Percentiles rank a stretch among this genome's conserved stretches.
phyloP scores from a whole-genome alignment of 2,797 vertebrate genomes.

The Apogon talboti region DNA sequence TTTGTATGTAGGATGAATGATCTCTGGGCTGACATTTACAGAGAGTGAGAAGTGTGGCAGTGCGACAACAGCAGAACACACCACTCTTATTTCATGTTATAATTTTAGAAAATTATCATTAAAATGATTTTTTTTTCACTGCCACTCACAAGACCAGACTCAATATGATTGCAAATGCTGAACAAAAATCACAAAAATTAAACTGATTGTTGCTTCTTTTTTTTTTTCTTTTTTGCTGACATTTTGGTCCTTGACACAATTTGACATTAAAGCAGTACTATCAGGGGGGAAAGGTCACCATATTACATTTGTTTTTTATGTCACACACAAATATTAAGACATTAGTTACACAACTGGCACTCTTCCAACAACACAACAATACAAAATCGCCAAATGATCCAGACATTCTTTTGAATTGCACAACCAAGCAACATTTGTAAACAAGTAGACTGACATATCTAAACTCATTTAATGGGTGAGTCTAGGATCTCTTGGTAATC shows the following conservation, averaged over 20 bases:
- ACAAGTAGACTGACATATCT: slow-evolving; percentile 63
- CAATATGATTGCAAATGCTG: slow-evolving; percentile 33
- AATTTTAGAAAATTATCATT: slow-evolving; percentile 18
- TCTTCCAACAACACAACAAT: slow-evolving; percentile 79
- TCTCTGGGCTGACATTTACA: slow-evolving; percentile 60
- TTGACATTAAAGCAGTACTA: slow-evolving; percentile 69
- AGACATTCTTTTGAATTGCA: slow-evolving; percentile 85
- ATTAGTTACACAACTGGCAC: slow-evolving; percentile 80
- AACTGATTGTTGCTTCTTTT: slow-evolving; percentile 11
- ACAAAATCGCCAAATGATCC: slow-evolving; percentile 82
- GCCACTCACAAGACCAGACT: slow-evolving; percentile 54
- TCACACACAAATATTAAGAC: slow-evolving; percentile 84
- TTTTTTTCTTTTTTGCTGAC: slow-evolving; percentile 28
- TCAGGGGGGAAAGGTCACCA: slow-evolving; percentile 56
- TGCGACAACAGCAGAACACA: slow-evolving; percentile 51
- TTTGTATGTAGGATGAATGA: slow-evolving; percentile 35
- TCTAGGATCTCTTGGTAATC: slow-evolving; percentile 97
- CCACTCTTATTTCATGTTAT: slow-evolving; percentile 33
- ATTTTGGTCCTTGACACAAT: slow-evolving; percentile 47
- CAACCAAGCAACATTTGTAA: slow-evolving; percentile 76
- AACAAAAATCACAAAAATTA: slow-evolving; percentile 40
- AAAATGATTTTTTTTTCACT: slow-evolving; percentile 25
- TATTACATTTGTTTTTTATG: slow-evolving; percentile 76
- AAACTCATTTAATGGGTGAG: slow-evolving; percentile 93
- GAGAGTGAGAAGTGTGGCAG: slow-evolving; percentile 58